Conservation (phyloP, 2,888 invertebrate species). For the Esperia sulphurella region DNA sequence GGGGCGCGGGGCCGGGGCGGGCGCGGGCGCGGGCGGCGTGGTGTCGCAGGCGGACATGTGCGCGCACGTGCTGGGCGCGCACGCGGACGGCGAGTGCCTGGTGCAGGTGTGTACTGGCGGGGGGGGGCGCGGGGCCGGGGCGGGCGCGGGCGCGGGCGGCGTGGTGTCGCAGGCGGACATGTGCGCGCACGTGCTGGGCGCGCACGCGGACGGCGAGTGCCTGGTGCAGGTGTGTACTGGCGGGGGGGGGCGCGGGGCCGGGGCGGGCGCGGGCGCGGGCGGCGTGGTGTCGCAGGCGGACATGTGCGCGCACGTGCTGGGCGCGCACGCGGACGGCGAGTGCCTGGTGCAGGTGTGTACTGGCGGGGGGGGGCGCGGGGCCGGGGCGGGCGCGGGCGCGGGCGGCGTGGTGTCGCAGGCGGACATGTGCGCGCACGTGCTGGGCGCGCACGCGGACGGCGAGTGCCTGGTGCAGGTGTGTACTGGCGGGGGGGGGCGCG, state of each 20-base stretch:
- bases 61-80: slow-evolving; percentile 86
- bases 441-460: slow-evolving; percentile 80
- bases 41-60: slow-evolving; percentile 92
- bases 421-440: slow-evolving; percentile 90
- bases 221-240: slow-evolving; percentile 53
- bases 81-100: slow-evolving; percentile 58
- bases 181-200: slow-evolving; percentile 88
- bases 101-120: slow-evolving; percentile 54
- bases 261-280: no score
- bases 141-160: slow-evolving; percentile 18
- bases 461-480: slow-evolving; percentile 53
- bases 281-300: no score
- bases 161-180: slow-evolving; percentile 91
- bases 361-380: no score
- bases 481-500: no score
- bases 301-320: no score
- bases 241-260: no score
- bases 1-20: no score
- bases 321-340: no score
- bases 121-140: slow-evolving; percentile 30
- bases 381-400: no score
- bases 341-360: no score
- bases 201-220: slow-evolving; percentile 66
- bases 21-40: slow-evolving; percentile 53
- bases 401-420: slow-evolving; percentile 84